Base-by-base conservation (phyloP, 2,888 invertebrate genomes). In the Gortyna flavago region DNA sequence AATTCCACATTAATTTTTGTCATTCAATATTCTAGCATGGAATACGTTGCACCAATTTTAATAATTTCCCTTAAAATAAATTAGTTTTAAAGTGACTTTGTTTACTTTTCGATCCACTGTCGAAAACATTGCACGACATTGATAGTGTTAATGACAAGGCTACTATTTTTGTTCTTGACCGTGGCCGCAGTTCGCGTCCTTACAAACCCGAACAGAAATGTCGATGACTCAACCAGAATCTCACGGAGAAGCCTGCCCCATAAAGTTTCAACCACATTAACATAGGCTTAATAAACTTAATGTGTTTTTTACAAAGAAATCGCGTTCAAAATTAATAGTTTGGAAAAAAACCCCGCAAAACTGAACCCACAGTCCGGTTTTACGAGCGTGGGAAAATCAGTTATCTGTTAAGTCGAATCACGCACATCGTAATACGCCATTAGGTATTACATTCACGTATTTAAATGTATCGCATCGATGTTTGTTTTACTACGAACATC, bases 401-500 rank as follows among this genome's bases (percentile, higher is more conserved):
- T 88, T 89, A 91, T 88, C 89, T 77, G 79, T 80, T 79, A 82
- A 85, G 79, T 88, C 83, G 90, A 85, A 88, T 85, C 86, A 80
- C 83, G 87, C 85, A 79, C 85, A 77, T 84, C 87, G 80, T 88
- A 91, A 89, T 89, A 88, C 74, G 77, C 84, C 82, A 90, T 92
- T 89, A 87, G n/a, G 72, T 84, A 94, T 89, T 90, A 87, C 85
- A 85, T 83, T 84, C 95, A 95, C 95, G 95, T 94, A 90, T 88
- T 89, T 91, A 91, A 92, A 89, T 92, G 92, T 94, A 93, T 92
- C 92, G 91, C 90, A 94, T 95, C 94, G 93, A 94, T 94, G 95
- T 94, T 94, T 94, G 93, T 95, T 94, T 94, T 95, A 95, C 94
- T 95, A 94, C 92, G 91, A 93, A 92, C 92, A 95, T 95, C 96